Conservation (phyloP, 1,140 invertebrate genomes). For the Helicoverpa zea region DNA sequence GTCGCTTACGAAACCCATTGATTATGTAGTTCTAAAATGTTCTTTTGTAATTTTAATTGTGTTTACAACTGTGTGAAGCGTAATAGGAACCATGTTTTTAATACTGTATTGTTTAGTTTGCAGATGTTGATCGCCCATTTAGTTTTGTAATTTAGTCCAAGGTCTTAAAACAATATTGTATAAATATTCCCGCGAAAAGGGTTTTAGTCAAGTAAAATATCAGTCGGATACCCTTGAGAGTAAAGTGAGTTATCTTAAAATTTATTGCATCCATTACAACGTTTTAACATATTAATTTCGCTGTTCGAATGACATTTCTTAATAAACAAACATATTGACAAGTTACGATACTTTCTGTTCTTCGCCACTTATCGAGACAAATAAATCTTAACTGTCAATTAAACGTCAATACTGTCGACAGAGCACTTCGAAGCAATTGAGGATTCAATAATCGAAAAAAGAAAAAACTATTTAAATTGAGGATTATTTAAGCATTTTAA, state of each 20-base stretch:
- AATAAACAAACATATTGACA: not conserved
- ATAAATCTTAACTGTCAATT: conserved; percentile 6
- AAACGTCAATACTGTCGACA: not conserved
- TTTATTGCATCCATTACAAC: not conserved
- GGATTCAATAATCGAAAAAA: conserved; percentile 10
- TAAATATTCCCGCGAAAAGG: not conserved
- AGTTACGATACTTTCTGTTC: not conserved
- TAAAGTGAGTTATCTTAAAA: conserved; percentile 2
- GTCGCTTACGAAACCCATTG: conserved; percentile 35
- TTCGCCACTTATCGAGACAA: not conserved
- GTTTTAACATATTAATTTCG: not conserved
- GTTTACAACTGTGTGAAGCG: conserved; percentile 39
- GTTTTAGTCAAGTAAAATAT: not conserved
- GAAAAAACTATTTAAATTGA: conserved; percentile 21
- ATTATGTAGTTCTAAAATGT: conserved; percentile 19
- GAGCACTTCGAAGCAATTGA: conserved; percentile 7
- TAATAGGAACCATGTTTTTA: conserved; percentile 32
- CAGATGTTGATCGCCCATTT: not conserved
- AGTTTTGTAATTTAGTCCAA: not conserved
- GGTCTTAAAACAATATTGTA: not conserved
- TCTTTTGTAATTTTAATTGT: conserved; percentile 47
- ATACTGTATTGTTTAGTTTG: conserved; percentile 16
- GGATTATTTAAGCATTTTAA: conserved; percentile 38
- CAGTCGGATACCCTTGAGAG: conserved; percentile 9
- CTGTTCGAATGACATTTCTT: not conserved